Evolutionary conservation across 1,140 invertebrate species (phyloP).

Genomic region (Lamellibrachia luymesi): DNA sequence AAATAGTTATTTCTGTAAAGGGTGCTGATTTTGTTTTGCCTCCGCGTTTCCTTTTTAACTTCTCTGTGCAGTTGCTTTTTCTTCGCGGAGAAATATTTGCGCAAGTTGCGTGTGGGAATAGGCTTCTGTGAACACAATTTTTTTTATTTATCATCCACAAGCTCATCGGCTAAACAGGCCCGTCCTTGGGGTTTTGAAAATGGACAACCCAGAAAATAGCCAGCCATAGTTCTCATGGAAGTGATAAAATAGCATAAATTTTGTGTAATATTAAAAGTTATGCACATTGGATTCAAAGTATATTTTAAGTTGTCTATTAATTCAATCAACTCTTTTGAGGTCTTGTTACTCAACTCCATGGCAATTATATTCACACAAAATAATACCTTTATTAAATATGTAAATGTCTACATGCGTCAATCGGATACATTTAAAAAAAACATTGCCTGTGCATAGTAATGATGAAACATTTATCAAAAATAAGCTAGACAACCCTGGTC

Average conservation of each 20-base stretch:
- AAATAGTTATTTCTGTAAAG: background rate
- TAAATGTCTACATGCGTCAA: background rate
- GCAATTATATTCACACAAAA: background rate
- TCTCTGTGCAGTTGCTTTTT: too few species aligned
- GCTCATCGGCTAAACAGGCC: too few species aligned
- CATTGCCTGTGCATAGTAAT: background rate
- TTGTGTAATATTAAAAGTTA: background rate
- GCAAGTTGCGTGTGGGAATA: too few species aligned
- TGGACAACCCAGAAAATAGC: background rate
- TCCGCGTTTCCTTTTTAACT: background rate
- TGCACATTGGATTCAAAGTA: background rate
- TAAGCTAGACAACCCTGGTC: background rate
- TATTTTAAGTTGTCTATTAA: background rate
- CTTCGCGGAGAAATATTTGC: too few species aligned
- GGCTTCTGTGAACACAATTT: too few species aligned
- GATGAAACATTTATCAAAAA: too few species aligned
- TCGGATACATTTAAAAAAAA: background rate
- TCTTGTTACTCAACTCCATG: background rate
- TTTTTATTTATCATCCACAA: too few species aligned
- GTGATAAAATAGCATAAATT: background rate
- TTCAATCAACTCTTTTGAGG: background rate
- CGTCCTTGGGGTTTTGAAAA: too few species aligned
- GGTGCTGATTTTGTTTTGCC: background rate
- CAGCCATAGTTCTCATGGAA: background rate
- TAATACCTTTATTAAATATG: background rate